Base-by-base conservation (phyloP, 2,113 vertebrate genomes). In the Cynocephalus volans region DNA sequence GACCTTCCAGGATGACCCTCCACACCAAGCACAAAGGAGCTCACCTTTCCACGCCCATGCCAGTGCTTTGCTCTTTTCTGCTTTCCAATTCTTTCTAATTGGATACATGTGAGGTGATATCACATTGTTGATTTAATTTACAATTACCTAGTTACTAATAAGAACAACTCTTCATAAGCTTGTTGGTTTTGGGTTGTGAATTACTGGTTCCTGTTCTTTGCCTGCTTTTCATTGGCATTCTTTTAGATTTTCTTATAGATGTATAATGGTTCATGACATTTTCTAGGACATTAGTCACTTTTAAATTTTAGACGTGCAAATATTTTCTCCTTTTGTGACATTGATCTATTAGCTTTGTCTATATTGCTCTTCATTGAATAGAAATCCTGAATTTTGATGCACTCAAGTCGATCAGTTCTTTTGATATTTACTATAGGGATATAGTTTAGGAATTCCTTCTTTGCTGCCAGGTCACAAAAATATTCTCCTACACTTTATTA, bases 261-360 rank as follows among this genome's bases (percentile, higher is more conserved):
- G 54, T 65, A 58, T 0, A 48, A 36, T 36, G 69, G 36, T n/a
- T 52, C 31, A 24, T 41, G 31, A 45, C 3, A 33, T 31, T 14
- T 65, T 79, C 36, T 28, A 36, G 23, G 65, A 54, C 70, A 54
- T 64, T 15, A 5, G 15, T 60, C 67, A 36, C 19, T 41, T 11
- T 33, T 56, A 58, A 65, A 73, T 65, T 80, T 73, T n/a, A 50
- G 18, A 50, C 36, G 23, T 0, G 56, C 28, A 56, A 1, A 10
- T 36, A 36, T 72, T n/a, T 45, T 52, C 41, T 58, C 6, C 33
- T 24, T 77, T 56, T 56, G 4, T 24, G 12, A 67, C 84, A 28
- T 58, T 95, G 80, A 41, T 24, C 76, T 75, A 21, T 75, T 65
- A 56, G n/a, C 58, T 80, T 73, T 72, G n/a, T 54, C 54, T n/a